phyloP scores from a whole-genome alignment of 1,140 invertebrate genomes.

The roundworm (Caenorhabditis elegans) region DNA sequence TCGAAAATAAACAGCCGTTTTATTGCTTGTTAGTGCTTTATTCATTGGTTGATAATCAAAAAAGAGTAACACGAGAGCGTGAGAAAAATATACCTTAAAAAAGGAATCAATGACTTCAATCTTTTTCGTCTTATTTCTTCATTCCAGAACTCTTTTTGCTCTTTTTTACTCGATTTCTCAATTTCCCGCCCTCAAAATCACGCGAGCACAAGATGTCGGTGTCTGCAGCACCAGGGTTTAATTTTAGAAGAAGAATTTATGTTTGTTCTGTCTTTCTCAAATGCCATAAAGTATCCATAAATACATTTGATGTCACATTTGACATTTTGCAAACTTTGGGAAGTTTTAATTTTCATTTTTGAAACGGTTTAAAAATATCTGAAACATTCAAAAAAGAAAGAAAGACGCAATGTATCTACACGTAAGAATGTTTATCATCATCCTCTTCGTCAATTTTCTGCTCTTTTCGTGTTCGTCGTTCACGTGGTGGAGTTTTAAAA shows the following conservation, averaged over 20 bases:
- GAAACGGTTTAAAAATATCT: neutral
- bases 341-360: neutral
- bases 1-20: neutral
- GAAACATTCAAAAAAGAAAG: neutral
- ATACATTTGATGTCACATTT: neutral
- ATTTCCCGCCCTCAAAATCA: slow-evolving; percentile 14
- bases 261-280: neutral
- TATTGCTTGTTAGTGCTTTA: neutral
- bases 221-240: neutral
- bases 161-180: neutral
- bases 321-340: neutral
- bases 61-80: neutral
- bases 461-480: neutral
- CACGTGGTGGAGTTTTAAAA: neutral
- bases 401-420: neutral
- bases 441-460: neutral
- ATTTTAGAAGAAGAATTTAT: neutral
- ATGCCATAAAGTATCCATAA: too few species aligned
- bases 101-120: neutral
- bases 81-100: neutral
- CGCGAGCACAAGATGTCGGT: neutral
- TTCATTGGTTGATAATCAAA: neutral
- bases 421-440: slow-evolving; percentile 22
- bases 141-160: neutral
- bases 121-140: neutral